Conservation (phyloP, 2,888 invertebrate species). For the Caenorhabditis virilis region DNA sequence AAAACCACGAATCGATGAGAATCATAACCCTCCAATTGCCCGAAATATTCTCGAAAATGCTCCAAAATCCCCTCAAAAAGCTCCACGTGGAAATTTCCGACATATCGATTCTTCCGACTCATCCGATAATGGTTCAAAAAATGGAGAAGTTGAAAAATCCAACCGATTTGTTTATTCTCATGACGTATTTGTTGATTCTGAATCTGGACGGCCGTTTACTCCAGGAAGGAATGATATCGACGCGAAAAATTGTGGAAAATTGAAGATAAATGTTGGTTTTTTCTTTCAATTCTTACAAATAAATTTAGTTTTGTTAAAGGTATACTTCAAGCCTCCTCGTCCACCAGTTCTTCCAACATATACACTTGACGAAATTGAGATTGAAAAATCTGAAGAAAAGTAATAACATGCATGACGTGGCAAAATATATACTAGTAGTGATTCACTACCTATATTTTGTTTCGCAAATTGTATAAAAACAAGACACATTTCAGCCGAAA, state of each 20-base stretch:
- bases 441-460: too few species aligned
- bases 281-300: neutral
- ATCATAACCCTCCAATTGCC: conserved; percentile 1
- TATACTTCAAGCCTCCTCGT: conserved; percentile 27
- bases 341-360: conserved; percentile 15
- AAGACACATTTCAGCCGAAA: neutral
- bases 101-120: neutral
- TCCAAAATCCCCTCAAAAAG: conserved; percentile 4
- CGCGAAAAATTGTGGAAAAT: neutral
- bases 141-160: too few species aligned
- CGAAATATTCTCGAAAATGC: neutral
- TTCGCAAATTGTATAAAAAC: too few species aligned
- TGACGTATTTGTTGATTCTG: conserved; percentile 27
- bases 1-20: neutral
- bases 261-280: neutral
- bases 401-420: too few species aligned
- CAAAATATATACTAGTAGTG: too few species aligned
- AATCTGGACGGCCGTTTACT: conserved; percentile 19
- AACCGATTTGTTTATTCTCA: conserved; percentile 7
- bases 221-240: conserved; percentile 9
- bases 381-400: conserved; percentile 17
- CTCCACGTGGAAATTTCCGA: conserved; percentile 3
- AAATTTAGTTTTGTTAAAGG: conserved; percentile 5
- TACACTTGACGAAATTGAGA: conserved; percentile 34
- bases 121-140: too few species aligned